phyloP scores from a whole-genome alignment of 2,888 invertebrate species.

The Sialis lutaria region DNA sequence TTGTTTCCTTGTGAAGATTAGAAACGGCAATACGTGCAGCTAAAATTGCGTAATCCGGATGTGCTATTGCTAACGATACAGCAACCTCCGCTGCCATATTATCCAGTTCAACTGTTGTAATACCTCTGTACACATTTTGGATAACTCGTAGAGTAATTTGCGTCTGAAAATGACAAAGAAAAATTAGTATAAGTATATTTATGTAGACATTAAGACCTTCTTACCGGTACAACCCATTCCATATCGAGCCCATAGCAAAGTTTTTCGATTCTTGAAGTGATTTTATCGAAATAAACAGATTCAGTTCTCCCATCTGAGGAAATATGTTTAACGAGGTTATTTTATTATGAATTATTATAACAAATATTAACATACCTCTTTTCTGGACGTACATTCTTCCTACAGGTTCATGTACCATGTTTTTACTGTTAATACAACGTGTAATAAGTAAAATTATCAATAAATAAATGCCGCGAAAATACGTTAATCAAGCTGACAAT shows the following conservation, averaged over 20 bases:
- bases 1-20: conserved; percentile 96
- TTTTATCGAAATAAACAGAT: conserved; percentile 92
- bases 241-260: conserved; percentile 89
- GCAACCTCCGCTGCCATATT: conserved; percentile 97
- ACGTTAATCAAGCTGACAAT: too few species aligned
- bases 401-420: background rate
- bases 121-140: conserved; percentile 86
- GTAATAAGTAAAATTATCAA: too few species aligned
- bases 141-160: conserved; percentile 84
- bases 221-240: conserved; percentile 93
- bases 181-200: too few species aligned
- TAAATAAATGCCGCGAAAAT: too few species aligned
- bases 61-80: conserved; percentile 94
- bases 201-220: conserved; percentile 18
- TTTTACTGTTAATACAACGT: background rate
- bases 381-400: conserved; percentile 29
- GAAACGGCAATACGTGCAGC: conserved; percentile 89
- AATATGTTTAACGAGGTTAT: background rate
- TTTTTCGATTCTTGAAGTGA: conserved; percentile 88
- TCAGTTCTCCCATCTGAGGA: conserved; percentile 71
- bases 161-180: conserved; percentile 29
- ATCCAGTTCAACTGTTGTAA: conserved; percentile 92
- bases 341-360: background rate
- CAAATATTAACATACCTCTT: conserved; percentile 20
- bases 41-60: conserved; percentile 87